Evolutionary conservation across 92 coral and sea anemone species (phyloP), one percentile per base, ranked within the genome.

Genomic region (Pocillopora meandrina): DNA sequence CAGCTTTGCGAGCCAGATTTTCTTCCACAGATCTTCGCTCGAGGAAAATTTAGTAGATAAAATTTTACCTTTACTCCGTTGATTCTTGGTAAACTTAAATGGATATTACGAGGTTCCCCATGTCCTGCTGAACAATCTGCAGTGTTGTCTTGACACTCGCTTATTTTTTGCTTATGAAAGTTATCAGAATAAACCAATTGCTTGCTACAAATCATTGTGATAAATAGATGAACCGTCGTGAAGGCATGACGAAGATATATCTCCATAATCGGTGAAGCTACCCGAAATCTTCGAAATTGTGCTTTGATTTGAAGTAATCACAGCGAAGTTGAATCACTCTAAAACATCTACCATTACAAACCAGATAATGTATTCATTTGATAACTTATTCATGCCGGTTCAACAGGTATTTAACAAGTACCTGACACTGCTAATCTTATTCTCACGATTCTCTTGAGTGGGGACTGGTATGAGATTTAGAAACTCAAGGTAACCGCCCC

Each of bases 61-160:
- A 49, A 47, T 7, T 26, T 85, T 86, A 92, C 95, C 95, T 92
- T 89, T 5, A 90, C 90, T 20, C 90, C 93, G 35, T 92, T 86
- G 16, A 92, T 69, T 65, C 95, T 86, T 21, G 95, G 92, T 68
- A 92, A 73, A 10, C 75, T 42, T 14, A 90, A 84, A 17, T 61
- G 76, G 66, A 86, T 0, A n/a, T 82, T 19, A 49, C 34, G 34
- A 20, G 67, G 15, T 8, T 70, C 81, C 2, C 57, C 21, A 55
- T 77, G 26, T 18, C 16, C 57, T 20, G 65, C 69, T 57, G 36
- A 52, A 78, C 90, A 85, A 8, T 76, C 82, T 60, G 19, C 49
- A 71, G 23, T 88, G 68, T 76, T 71, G 42, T 77, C 85, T 78
- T 82, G 90, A 82, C 93, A 90, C 16, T 82, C 47, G 5, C 59